Evolutionary conservation across 2,888 invertebrate genomes (phyloP).

Genomic region (Caenorhabditis drosophilae): DNA sequence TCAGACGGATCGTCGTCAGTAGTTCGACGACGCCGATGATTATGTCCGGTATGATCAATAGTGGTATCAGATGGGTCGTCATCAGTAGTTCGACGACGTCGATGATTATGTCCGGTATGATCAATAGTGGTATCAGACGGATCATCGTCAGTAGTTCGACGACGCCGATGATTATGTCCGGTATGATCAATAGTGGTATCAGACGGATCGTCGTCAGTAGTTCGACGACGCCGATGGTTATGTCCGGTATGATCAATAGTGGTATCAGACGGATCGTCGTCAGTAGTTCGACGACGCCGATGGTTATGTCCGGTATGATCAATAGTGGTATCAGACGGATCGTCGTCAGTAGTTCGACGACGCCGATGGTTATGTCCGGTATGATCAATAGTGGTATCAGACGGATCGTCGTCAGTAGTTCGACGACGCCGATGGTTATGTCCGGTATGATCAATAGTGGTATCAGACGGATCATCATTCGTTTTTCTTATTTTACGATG

Average conservation of each 20-base stretch:
- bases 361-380: constrained; percentile 35
- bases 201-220: constrained; percentile 25
- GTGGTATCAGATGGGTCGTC: too few species aligned
- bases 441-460: constrained; percentile 36
- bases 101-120: too few species aligned
- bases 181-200: constrained; percentile 39
- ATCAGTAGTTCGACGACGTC: too few species aligned
- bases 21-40: too few species aligned
- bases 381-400: constrained; percentile 36
- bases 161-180: constrained; percentile 32
- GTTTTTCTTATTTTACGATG: constrained; percentile 28
- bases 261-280: constrained; percentile 35
- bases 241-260: constrained; percentile 40
- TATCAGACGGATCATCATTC: constrained; percentile 34
- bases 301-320: too few species aligned
- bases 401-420: constrained; percentile 27
- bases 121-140: too few species aligned
- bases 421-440: constrained; percentile 35
- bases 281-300: too few species aligned
- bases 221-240: constrained; percentile 28
- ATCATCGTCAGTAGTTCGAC: too few species aligned
- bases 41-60: too few species aligned
- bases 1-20: too few species aligned
- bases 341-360: too few species aligned
- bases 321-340: too few species aligned